Evolutionary conservation across 2,113 vertebrate species (phyloP).

Genomic region (Megaceryle maxima): DNA sequence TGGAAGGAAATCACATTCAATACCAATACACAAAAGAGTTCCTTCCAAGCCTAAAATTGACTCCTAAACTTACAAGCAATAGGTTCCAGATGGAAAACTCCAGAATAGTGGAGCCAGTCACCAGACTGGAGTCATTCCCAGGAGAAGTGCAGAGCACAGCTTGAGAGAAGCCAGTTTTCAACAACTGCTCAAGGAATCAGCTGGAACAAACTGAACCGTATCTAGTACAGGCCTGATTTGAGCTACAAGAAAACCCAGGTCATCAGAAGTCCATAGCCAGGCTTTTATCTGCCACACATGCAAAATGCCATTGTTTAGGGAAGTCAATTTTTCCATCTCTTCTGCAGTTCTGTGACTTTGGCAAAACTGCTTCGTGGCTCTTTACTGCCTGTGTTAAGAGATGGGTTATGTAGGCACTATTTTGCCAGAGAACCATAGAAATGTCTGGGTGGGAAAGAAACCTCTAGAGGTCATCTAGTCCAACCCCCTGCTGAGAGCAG

Average conservation of each 20-base stretch:
- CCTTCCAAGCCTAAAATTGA: neutral
- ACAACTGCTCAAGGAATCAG: neutral
- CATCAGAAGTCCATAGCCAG: neutral
- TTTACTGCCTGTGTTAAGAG: neutral
- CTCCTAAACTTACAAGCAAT: neutral
- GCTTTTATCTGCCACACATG: no score
- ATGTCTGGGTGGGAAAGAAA: no score
- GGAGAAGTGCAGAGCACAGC: neutral
- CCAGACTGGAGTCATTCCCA: neutral
- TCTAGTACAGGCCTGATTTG: neutral
- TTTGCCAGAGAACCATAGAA: neutral
- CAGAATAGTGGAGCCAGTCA: neutral
- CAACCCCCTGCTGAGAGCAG: no score
- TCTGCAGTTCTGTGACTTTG: neutral
- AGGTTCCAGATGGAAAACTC: neutral
- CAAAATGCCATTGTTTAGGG: neutral
- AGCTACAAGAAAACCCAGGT: neutral
- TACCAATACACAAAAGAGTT: neutral
- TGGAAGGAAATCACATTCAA: fast-evolving
- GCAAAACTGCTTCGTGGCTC: neutral
- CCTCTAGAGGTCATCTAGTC: no score
- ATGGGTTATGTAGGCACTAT: fast-evolving
- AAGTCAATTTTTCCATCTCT: neutral
- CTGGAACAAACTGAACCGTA: neutral
- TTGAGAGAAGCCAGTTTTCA: neutral